Percentiles rank a stretch among this genome's conserved stretches.
phyloP scores from a whole-genome alignment of 1,140 invertebrate species.

The Oryzaephilus surinamensis region DNA sequence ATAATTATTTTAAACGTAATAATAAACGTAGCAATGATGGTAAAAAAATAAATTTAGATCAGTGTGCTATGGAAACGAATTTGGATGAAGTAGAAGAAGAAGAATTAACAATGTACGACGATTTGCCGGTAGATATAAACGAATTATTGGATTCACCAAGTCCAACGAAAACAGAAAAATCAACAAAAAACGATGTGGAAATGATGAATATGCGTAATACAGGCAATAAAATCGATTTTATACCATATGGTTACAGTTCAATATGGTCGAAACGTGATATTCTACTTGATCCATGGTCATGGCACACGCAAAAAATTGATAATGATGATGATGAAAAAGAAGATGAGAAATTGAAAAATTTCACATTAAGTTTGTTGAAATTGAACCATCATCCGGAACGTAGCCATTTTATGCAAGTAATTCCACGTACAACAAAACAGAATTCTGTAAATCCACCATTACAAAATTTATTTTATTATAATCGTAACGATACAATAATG shows the following conservation, averaged over 20 bases:
- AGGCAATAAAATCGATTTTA: conserved; percentile 23
- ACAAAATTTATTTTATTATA: neutral
- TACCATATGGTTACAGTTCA: conserved; percentile 37
- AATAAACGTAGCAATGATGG: neutral
- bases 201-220: conserved; percentile 23
- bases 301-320: conserved; percentile 12
- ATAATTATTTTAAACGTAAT: neutral
- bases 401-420: conserved; percentile 47
- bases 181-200: conserved; percentile 20
- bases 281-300: conserved; percentile 14
- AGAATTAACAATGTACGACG: conserved; percentile 42
- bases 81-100: conserved; percentile 27
- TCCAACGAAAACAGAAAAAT: neutral
- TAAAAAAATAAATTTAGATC: neutral
- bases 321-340: neutral
- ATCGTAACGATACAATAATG: conserved; percentile 6
- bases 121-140: conserved; percentile 46
- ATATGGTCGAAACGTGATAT: conserved; percentile 33
- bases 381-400: conserved; percentile 47
- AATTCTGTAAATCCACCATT: conserved; percentile 12
- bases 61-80: neutral
- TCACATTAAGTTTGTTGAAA: conserved; percentile 22
- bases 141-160: conserved; percentile 46
- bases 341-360: conserved; percentile 9
- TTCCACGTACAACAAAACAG: conserved; percentile 32